These are phyloP conservation scores for Epizoanthus stellaris DNA, from an alignment of 92 coral and sea anemone genomes.

Conservation along the genomic window DNA sequence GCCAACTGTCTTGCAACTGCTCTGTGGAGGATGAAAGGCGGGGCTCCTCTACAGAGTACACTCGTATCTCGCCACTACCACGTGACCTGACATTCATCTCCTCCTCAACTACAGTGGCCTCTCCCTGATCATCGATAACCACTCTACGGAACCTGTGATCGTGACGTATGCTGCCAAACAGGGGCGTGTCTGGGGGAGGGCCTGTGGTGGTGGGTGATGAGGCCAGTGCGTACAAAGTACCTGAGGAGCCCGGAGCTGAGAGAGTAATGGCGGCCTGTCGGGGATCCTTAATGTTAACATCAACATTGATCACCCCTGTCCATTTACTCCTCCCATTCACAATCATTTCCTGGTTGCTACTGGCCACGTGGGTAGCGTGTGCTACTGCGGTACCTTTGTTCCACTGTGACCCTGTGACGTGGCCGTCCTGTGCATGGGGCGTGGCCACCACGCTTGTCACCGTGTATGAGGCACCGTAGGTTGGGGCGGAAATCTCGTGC, in stretches of 20 bases:
- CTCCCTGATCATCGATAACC: conserved; percentile 64
- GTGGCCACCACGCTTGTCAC: conserved; percentile 69
- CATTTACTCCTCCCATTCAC: conserved; percentile 67
- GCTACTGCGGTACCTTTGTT: conserved; percentile 28
- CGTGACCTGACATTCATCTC: conserved; percentile 43
- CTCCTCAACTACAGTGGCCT: conserved; percentile 51
- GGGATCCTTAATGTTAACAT: conserved; percentile 54
- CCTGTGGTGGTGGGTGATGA: conserved; percentile 80
- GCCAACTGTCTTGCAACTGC: conserved; percentile 3
- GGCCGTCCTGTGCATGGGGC: conserved; percentile 55
- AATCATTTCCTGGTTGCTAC: conserved; percentile 36
- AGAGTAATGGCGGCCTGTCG: conserved; percentile 70
- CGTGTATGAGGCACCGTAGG: conserved; percentile 88
- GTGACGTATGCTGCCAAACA: conserved; percentile 88
- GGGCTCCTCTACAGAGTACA: conserved; percentile 11
- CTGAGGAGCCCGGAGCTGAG: conserved; percentile 75
- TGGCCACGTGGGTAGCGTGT: conserved; percentile 40
- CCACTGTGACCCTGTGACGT: conserved; percentile 24
- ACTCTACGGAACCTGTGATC: conserved; percentile 70
- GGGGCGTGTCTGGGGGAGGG: conserved; percentile 72
- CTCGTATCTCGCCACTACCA: conserved; percentile 60
- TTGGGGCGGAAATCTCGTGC: conserved; percentile 64
- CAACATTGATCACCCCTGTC: conserved; percentile 68
- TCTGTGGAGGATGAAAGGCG: conserved; percentile 17
- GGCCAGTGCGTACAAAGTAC: conserved; percentile 82